Conservation (phyloP, 2,797 vertebrate genomes). For the Molossus alvarezi region DNA sequence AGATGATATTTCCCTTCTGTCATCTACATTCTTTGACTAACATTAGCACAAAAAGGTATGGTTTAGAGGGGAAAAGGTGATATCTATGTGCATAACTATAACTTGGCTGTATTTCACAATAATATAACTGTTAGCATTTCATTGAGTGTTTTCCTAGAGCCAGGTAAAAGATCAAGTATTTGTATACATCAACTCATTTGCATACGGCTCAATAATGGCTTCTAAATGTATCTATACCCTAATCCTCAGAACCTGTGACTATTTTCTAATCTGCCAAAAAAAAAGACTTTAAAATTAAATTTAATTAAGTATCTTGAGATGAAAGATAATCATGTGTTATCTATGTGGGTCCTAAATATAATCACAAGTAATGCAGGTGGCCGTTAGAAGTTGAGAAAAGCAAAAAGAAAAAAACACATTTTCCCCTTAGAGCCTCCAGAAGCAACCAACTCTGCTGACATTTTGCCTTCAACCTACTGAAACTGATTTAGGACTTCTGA, state of each 20-base stretch:
- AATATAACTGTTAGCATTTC: not conserved
- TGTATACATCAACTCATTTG: not conserved
- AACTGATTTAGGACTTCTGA: not conserved
- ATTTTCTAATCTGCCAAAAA: not conserved
- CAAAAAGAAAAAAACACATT: not conserved
- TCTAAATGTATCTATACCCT: not conserved
- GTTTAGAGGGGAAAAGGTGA: not conserved
- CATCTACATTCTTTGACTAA: not conserved
- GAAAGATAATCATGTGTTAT: not conserved
- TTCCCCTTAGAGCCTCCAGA: not conserved
- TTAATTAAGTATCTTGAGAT: slow-evolving; percentile 1
- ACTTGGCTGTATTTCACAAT: not conserved
- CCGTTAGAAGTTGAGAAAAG: not conserved
- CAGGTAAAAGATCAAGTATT: not conserved
- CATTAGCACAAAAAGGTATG: not conserved
- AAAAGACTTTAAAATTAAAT: not conserved
- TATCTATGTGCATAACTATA: not conserved
- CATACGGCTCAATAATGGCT: not conserved
- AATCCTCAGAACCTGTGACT: not conserved
- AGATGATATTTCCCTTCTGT: not conserved
- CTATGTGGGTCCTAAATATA: not conserved
- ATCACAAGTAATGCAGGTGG: not conserved
- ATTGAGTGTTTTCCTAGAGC: slow-evolving; percentile 33
- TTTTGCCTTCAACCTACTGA: not conserved
- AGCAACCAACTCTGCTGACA: not conserved